phyloP scores from a whole-genome alignment of 2,888 invertebrate species.

The Leucozona laternaria region DNA sequence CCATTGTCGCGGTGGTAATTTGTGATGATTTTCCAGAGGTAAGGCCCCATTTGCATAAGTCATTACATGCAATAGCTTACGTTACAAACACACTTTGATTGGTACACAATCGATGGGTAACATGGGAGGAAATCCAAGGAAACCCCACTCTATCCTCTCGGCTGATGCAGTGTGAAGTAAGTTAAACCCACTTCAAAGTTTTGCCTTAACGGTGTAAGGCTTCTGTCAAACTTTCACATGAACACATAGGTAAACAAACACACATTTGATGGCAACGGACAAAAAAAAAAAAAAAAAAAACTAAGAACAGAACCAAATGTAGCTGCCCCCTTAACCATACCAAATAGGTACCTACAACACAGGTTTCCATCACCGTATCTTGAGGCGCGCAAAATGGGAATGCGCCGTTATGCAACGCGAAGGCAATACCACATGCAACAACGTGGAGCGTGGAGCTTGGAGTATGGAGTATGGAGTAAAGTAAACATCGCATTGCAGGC shows the following conservation, averaged over 20 bases:
- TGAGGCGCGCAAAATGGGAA: constrained; percentile 69
- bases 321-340: constrained; percentile 18
- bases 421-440: constrained; percentile 60
- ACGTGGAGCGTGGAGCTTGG: constrained; percentile 35
- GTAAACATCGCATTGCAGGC: neutral
- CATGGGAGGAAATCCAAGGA: constrained; percentile 65
- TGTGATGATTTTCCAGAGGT: constrained; percentile 72
- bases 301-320: constrained; percentile 46
- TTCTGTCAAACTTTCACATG: constrained; percentile 65
- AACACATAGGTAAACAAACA: constrained; percentile 34
- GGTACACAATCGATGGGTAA: constrained; percentile 67
- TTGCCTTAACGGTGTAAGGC: constrained; percentile 67
- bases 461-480: constrained; percentile 32
- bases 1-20: constrained; percentile 65
- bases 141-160: constrained; percentile 35
- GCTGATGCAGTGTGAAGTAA: neutral
- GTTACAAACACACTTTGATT: constrained; percentile 39
- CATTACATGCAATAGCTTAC: constrained; percentile 47
- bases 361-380: constrained; percentile 65
- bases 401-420: constrained; percentile 72
- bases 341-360: constrained; percentile 21
- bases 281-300: neutral
- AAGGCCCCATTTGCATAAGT: constrained; percentile 71
- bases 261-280: constrained; percentile 59
- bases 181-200: constrained; percentile 49